These are phyloP conservation scores for Vidua chalybeata DNA, from an alignment of 2,113 vertebrate species.

Conservation along the genomic window DNA sequence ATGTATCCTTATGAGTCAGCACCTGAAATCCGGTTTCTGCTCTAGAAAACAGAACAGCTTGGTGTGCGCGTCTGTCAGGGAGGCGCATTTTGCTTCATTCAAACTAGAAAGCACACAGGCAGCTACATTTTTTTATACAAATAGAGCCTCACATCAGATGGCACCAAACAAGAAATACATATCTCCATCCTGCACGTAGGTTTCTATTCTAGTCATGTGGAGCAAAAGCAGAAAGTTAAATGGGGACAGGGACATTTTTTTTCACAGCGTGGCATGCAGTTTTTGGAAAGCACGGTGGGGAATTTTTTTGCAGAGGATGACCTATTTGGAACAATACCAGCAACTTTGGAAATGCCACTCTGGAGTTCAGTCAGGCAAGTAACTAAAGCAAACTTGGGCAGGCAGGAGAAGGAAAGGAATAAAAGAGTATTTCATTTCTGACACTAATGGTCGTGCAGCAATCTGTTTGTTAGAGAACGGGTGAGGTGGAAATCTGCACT, in stretches of 20 bases:
- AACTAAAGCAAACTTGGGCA: slow-evolving; percentile 59
- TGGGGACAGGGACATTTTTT: slow-evolving; percentile 67
- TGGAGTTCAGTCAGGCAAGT: slow-evolving; percentile 68
- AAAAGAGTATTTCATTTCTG: slow-evolving; percentile 46
- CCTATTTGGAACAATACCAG: slow-evolving; percentile 80
- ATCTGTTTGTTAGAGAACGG: neutral
- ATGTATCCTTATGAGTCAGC: slow-evolving; percentile 53
- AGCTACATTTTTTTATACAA: slow-evolving; percentile 26
- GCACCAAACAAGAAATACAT: slow-evolving; percentile 26
- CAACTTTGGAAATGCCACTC: slow-evolving; percentile 73
- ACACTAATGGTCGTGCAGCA: neutral
- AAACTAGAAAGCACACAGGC: slow-evolving; percentile 40
- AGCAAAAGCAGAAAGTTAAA: slow-evolving; percentile 69
- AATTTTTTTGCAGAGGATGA: slow-evolving; percentile 78
- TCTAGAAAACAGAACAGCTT: slow-evolving; percentile 61
- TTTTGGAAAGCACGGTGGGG: slow-evolving; percentile 75
- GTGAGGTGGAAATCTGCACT: neutral
- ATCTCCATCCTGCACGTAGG: neutral
- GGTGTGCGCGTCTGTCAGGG: slow-evolving; percentile 13
- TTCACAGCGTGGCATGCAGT: slow-evolving; percentile 38
- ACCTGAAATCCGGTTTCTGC: slow-evolving; percentile 56
- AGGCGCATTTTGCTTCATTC: slow-evolving; percentile 23
- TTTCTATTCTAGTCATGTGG: slow-evolving; percentile 63
- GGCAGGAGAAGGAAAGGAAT: slow-evolving; percentile 36
- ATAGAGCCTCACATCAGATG: slow-evolving; percentile 40